Evolutionary conservation across 2,888 invertebrate genomes (phyloP).

Genomic region (Melanophora roralis): DNA sequence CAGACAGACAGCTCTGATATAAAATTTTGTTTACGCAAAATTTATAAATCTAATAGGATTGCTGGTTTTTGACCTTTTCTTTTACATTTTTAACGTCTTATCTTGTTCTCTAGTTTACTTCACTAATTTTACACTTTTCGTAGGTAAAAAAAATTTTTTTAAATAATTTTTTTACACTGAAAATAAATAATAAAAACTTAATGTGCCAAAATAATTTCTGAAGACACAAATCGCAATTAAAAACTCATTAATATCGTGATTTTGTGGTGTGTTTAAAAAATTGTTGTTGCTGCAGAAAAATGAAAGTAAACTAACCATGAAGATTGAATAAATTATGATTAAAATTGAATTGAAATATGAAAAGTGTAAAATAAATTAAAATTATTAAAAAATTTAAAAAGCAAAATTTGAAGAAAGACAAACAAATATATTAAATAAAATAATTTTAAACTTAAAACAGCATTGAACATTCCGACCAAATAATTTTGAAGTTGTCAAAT

Average conservation of each 20-base stretch:
- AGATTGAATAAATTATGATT: slow-evolving; percentile 11
- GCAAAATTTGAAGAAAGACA: too few species aligned
- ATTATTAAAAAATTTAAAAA: too few species aligned
- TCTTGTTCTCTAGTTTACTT: neutral
- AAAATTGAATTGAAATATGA: neutral
- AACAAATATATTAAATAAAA: too few species aligned
- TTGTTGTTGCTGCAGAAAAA: neutral
- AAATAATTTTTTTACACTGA: neutral
- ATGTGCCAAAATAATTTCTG: slow-evolving; percentile 28
- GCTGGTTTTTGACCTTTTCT: too few species aligned
- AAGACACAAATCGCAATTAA: neutral
- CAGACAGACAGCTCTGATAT: too few species aligned
- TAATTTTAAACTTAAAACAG: too few species aligned
- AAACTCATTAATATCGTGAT: neutral
- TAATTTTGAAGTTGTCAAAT: too few species aligned
- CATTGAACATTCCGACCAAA: too few species aligned
- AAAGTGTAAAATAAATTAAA: neutral
- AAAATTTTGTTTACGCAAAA: too few species aligned
- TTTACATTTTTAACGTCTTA: neutral
- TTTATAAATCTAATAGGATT: too few species aligned
- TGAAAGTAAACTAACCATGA: slow-evolving; percentile 34
- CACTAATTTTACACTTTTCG: too few species aligned
- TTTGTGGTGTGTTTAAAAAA: neutral
- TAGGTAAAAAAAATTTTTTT: too few species aligned
- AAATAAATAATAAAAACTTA: neutral